A percentile compares a stretch with the other conserved stretches of the same genome.
Evolutionary conservation across 2,797 vertebrate species (phyloP).

Genomic region (Rhinophrynus dorsalis): DNA sequence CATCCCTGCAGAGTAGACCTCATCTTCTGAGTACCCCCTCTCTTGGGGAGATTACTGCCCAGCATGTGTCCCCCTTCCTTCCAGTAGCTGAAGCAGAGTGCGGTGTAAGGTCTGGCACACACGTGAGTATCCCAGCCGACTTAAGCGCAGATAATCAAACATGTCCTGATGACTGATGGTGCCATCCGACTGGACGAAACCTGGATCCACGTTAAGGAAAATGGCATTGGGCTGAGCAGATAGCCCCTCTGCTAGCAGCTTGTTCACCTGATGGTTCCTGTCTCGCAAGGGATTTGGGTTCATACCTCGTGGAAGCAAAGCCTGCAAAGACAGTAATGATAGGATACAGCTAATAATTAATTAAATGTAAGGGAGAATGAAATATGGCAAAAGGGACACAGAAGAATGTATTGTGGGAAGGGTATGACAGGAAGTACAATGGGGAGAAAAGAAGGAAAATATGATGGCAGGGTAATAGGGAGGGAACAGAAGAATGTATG

Average conservation of each 20-base stretch:
- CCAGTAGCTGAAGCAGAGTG: conserved; percentile 76
- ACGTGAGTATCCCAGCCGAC: conserved; percentile 78
- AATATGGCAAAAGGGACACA: no score
- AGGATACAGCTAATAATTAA: no score
- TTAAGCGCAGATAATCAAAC: conserved; percentile 91
- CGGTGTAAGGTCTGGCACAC: conserved; percentile 81
- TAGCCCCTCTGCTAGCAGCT: conserved; percentile 71
- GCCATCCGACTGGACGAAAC: conserved; percentile 83
- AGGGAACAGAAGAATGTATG: no score
- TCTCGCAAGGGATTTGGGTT: conserved; percentile 80
- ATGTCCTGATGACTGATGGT: conserved; percentile 90
- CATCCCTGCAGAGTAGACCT: neutral
- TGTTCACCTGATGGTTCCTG: conserved; percentile 77
- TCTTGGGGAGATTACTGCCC: neutral
- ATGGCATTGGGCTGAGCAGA: conserved; percentile 70
- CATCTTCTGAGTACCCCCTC: neutral
- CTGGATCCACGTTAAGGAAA: conserved; percentile 80
- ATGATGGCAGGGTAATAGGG: no score
- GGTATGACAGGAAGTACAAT: no score
- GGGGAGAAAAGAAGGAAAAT: no score
- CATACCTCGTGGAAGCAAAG: conserved; percentile 84
- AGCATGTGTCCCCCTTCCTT: conserved; percentile 16
- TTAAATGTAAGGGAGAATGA: no score
- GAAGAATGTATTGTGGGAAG: no score
- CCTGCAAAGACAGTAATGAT: conserved; percentile 58